Conservation (phyloP, 2,888 invertebrate species). For the Cheilosia impressa region DNA sequence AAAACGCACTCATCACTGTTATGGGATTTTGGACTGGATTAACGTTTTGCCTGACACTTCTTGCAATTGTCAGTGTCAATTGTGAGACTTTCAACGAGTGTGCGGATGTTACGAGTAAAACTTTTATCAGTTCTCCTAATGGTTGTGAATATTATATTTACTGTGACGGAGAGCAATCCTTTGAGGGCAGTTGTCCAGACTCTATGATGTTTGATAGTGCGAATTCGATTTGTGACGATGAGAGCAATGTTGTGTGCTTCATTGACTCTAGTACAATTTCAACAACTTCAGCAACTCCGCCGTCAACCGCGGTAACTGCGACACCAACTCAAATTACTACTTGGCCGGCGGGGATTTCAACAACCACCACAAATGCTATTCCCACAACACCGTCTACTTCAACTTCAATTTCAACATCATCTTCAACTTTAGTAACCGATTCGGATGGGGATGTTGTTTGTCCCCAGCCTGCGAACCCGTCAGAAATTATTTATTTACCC, state of each 20-base stretch:
- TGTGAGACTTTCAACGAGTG: slow-evolving; percentile 78
- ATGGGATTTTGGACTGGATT: slow-evolving; percentile 20
- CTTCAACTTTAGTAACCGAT: not conserved
- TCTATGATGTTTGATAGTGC: slow-evolving; percentile 79
- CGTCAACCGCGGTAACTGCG: slow-evolving; percentile 28
- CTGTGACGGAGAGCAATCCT: slow-evolving; percentile 79
- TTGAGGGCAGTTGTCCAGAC: slow-evolving; percentile 79
- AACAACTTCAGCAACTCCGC: slow-evolving; percentile 44
- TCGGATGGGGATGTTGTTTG: slow-evolving; percentile 70
- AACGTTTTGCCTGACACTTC: not conserved
- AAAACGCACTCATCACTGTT: not conserved
- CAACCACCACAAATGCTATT: slow-evolving; percentile 10
- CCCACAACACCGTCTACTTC: not conserved
- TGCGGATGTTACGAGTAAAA: slow-evolving; percentile 76
- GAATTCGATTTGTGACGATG: slow-evolving; percentile 77
- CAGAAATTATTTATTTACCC: slow-evolving; percentile 78
- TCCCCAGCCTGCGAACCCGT: slow-evolving; percentile 77
- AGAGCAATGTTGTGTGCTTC: slow-evolving; percentile 76
- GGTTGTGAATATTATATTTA: slow-evolving; percentile 79
- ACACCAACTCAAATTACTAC: slow-evolving; percentile 14
- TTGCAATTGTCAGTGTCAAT: not conserved
- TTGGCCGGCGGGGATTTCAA: slow-evolving; percentile 1
- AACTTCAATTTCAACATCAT: slow-evolving; percentile 2
- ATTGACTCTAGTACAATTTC: not conserved
- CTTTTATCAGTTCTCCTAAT: slow-evolving; percentile 76